Percentiles rank a stretch among this genome's conserved stretches.
These are phyloP conservation scores for Anser brachyrhynchus DNA, from an alignment of 2,113 vertebrate genomes.

Conservation along the genomic window DNA sequence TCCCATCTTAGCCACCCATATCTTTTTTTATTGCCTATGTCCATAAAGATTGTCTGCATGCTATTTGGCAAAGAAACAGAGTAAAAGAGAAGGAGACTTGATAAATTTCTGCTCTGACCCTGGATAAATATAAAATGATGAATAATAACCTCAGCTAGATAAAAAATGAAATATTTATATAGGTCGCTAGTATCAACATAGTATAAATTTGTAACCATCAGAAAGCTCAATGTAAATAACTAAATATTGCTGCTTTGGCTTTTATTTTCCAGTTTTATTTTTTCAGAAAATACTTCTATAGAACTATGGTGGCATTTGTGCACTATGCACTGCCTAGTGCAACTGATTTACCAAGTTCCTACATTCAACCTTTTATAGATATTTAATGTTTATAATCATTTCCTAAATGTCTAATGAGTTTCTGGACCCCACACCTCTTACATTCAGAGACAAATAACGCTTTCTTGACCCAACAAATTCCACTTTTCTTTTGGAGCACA, in stretches of 20 bases:
- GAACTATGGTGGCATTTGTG: conserved; percentile 65
- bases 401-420: not conserved
- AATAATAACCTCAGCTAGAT: not conserved
- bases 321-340: conserved; percentile 42
- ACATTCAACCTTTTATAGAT: not conserved
- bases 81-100: not conserved
- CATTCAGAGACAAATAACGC: not conserved
- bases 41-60: not conserved
- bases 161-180: not conserved
- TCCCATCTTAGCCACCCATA: not conserved
- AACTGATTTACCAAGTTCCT: not conserved
- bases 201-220: not conserved
- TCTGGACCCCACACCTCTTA: not conserved
- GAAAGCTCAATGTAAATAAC: not conserved
- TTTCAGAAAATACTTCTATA: not conserved
- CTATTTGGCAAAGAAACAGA: not conserved
- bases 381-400: not conserved
- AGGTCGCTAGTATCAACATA: not conserved
- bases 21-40: not conserved
- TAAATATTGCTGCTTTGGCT: not conserved
- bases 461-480: not conserved
- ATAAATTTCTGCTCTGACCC: not conserved
- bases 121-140: not conserved
- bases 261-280: not conserved
- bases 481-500: not conserved